A percentile compares a stretch with the other conserved stretches of the same genome.
Evolutionary conservation across 2,888 invertebrate species (phyloP).

Genomic region (Drosophila siamana): DNA sequence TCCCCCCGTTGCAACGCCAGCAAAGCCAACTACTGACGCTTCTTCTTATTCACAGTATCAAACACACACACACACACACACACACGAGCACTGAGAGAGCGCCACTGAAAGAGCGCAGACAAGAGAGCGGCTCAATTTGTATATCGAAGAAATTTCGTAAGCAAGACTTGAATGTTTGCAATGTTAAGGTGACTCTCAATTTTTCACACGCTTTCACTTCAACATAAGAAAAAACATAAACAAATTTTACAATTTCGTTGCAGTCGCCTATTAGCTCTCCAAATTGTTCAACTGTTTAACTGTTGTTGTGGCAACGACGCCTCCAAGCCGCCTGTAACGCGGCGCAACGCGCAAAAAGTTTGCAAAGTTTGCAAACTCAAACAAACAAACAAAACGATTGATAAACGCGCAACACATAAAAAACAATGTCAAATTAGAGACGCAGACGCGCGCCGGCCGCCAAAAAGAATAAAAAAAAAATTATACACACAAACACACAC

Average conservation of each 20-base stretch:
- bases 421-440: conserved; percentile 26
- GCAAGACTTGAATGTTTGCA: conserved; percentile 33
- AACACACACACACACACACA: conserved; percentile 10
- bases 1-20: neutral
- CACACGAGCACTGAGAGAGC: neutral
- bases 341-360: conserved; percentile 6
- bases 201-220: conserved; percentile 78
- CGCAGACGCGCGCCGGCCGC: conserved; percentile 20
- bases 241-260: conserved; percentile 32
- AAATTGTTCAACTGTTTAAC: neutral
- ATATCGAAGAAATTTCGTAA: conserved; percentile 17
- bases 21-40: neutral
- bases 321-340: neutral
- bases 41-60: conserved; percentile 8
- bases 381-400: conserved; percentile 28
- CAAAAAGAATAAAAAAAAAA: conserved; percentile 4
- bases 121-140: conserved; percentile 22
- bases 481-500: neutral
- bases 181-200: conserved; percentile 49
- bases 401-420: conserved; percentile 30
- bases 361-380: conserved; percentile 21
- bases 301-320: neutral
- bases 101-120: conserved; percentile 5
- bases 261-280: conserved; percentile 16
- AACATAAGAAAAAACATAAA: conserved; percentile 48